Evolutionary conservation across 2,888 invertebrate species (phyloP), one percentile per base, ranked within the genome.

Genomic region (Gastracanthus pulcherrimus): DNA sequence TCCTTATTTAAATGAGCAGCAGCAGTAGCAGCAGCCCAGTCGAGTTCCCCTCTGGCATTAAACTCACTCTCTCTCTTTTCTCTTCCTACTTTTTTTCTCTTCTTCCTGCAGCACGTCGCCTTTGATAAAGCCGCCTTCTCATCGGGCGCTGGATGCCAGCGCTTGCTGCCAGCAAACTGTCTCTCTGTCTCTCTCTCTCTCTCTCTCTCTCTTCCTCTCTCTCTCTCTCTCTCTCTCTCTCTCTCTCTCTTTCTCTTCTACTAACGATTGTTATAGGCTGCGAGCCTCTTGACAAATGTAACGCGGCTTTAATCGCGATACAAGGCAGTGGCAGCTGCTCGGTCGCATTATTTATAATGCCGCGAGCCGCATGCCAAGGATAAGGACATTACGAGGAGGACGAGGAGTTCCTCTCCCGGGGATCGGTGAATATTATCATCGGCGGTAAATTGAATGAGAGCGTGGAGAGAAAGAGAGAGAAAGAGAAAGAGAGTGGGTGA

Each of bases 221-320:
- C n/a, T n/a, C n/a, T n/a, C n/a, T n/a, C n/a, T n/a, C n/a, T n/a
- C n/a, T n/a, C n/a, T n/a, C n/a, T n/a, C n/a, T n/a, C n/a, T n/a
- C n/a, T n/a, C n/a, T n/a, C n/a, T 34, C 36, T 36, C 36, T 36
- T 9, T 87, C 86, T 86, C 88, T 89, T 88, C 89, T 89, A 88
- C 88, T 86, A 87, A 90, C 51, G 36, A 75, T 38, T 48, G 75
- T 60, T 45, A 16, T 55, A 55, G 55, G 69, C 69, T 55, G 55
- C 51, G 48, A 45, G 9, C 64, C 64, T 58, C 88, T 89, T 90
- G 91, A 91, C 90, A 91, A 89, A 89, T 87, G 89, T 90, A 90
- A 90, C 89, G 89, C 88, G 87, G 88, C 89, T 89, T 89, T 91
- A 90, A 91, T 91, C 90, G 90, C 88, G 89, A 90, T 89, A 89